Percentiles rank a stretch among this genome's conserved stretches.
These are phyloP conservation scores for Platycheirus rosarum DNA, from an alignment of 2,888 invertebrate species.

Conservation along the genomic window DNA sequence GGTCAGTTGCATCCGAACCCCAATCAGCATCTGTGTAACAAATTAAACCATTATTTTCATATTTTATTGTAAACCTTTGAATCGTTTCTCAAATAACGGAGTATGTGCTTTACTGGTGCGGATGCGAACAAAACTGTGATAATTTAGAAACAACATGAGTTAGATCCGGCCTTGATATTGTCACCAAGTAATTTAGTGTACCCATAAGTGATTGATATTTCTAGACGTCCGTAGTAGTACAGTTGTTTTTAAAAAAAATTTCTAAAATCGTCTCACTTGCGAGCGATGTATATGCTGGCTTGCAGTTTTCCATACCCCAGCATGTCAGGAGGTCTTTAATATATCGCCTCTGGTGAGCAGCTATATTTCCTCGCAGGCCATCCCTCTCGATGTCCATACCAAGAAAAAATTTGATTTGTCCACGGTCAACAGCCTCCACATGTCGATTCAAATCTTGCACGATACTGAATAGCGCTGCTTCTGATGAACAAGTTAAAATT, in stretches of 20 bases:
- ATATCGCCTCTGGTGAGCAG: too few species aligned
- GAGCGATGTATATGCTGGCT: too few species aligned
- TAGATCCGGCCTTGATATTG: constrained; percentile 65
- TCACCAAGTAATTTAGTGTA: constrained; percentile 55
- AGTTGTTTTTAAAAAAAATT: constrained; percentile 48
- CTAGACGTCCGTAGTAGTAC: constrained; percentile 34
- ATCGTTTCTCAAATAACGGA: too few species aligned
- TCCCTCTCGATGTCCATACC: constrained; percentile 60
- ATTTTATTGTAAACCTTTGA: constrained; percentile 22
- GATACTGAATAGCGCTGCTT: too few species aligned
- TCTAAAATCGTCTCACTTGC: constrained; percentile 54
- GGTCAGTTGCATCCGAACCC: too few species aligned
- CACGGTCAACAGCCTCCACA: too few species aligned
- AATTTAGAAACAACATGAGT: constrained; percentile 62
- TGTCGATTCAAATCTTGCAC: too few species aligned
- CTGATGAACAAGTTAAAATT: too few species aligned
- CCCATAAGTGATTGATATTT: constrained; percentile 64
- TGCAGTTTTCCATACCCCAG: too few species aligned
- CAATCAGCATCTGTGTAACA: too few species aligned
- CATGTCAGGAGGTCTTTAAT: too few species aligned
- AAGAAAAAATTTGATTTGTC: constrained; percentile 52
- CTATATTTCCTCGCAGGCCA: constrained; percentile 33
- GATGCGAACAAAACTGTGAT: constrained; percentile 55
- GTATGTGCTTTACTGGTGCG: too few species aligned
- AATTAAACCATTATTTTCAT: constrained; percentile 16